Base-by-base conservation (phyloP, 1,140 invertebrate genomes). In the Eupristina koningsbergeri region DNA sequence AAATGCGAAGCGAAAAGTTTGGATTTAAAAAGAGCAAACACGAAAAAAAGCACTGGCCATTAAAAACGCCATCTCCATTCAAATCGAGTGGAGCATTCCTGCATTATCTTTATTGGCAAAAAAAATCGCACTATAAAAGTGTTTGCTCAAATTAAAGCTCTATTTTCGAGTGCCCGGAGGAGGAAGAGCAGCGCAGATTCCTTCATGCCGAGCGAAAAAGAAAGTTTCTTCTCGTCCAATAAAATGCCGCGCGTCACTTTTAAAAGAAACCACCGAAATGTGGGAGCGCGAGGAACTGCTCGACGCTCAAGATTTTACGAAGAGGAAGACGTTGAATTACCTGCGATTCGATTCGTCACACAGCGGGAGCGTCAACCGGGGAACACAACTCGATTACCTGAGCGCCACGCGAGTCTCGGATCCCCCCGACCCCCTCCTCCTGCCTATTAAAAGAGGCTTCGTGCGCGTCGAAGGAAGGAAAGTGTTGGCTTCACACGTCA, bases 351-450 rank as follows among this genome's bases (percentile, higher is more conserved):
- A 76, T 76, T 76, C 50, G 74, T 76, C 74, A 11, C 41, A 7
- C 19, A 15, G 17, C 19, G 7, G 36, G 69, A 45, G 5, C 7
- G 15, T 45, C 8, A 9, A 26, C 6, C 22, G 19, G 19, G 41
- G 39, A 61, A 79, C 76, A 29, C 78, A 79, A 78, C 61, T 53
- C 69, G 61, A 76, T 82, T 82, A 41, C 71, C n/a, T 36, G 3
- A 11, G 64, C 13, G 64, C 36, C 5, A 45, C 26, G 77, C 58
- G 29, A 17, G 67, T 31, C 19, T 64, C 1, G 29, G 29, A 8
- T 31, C n/a, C 29, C 34, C 61, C 17, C 61, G 41, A 61, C 15
- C 58, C 7, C 58, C 1, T 26, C 26, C 58, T 11, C 17, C 26
- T 29, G 5, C 3, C 5, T 11, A 29, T 29, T 34, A 13, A 11